Evolutionary conservation across 2,888 invertebrate species (phyloP), one percentile per base, ranked within the genome.

Genomic region (Bhutanitis thaidina): DNA sequence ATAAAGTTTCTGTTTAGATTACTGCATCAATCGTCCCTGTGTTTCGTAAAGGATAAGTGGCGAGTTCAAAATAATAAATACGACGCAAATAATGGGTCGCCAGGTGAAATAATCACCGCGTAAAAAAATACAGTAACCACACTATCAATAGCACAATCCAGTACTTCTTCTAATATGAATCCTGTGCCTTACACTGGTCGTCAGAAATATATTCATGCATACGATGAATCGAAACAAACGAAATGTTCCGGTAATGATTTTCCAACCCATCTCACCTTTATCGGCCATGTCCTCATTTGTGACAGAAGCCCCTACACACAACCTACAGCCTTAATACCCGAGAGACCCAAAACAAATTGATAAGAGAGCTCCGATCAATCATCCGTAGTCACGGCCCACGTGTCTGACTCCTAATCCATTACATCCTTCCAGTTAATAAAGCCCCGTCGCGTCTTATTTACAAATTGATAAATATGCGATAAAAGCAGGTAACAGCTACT

Each of bases 401-500:
- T 70, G 74, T 62, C 65, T 58, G 55, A 62, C 56, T 57, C 62
- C 68, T 76, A 74, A 80, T 81, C 78, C 75, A 78, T 81, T 78
- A 78, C 76, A 74, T 69, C 72, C 74, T 71, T 66, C 68, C 71
- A 70, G 69, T 76, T 80, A 80, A 81, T 80, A 80, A 81, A 80
- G 69, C 65, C 64, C 69, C 69, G 75, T 77, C 73, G 64, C 59
- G 64, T 58, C 65, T 70, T 80, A 81, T 82, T 81, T 80, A 81
- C 80, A 74, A 76, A 77, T 69, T 75, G 83, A 82, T 81, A 81
- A 73, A 62, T 67, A 62, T 57, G 51, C 57, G 67, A 65, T 65
- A 64, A 56, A n/a, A 57, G 60, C 61, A 62, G 66, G 68, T 63
- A 67, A 62, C 61, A 52, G 78, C 80, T 79, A 74, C 80, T 60